Percentiles rank a stretch among this genome's conserved stretches.
These are phyloP conservation scores for Nycticebus coucang DNA, from an alignment of 2,113 vertebrate genomes.

Conservation along the genomic window DNA sequence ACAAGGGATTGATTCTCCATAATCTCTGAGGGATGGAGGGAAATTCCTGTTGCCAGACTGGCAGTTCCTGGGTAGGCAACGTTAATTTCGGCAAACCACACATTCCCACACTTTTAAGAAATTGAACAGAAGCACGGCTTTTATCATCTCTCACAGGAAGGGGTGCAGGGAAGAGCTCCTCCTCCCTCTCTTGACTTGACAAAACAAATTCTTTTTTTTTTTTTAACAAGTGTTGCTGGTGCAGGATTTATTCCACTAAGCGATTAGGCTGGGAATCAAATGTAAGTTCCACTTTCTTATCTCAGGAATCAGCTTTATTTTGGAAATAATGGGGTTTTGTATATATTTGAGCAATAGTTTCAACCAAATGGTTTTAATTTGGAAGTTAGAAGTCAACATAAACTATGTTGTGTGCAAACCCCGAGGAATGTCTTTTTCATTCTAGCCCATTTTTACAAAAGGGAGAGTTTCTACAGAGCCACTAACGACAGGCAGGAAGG, in stretches of 20 bases:
- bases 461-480: no score
- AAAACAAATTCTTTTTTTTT: not conserved
- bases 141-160: not conserved
- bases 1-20: no score
- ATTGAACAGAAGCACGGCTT: not conserved
- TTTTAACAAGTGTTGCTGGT: slow-evolving; percentile 91
- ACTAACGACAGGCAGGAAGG: no score
- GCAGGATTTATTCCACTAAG: slow-evolving; percentile 89
- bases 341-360: slow-evolving; percentile 66
- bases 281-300: slow-evolving; percentile 80
- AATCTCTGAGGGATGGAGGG: not conserved
- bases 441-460: no score
- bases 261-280: slow-evolving; percentile 85
- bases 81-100: not conserved
- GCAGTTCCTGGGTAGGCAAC: not conserved
- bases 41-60: not conserved
- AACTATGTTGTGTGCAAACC: no score
- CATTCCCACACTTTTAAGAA: not conserved
- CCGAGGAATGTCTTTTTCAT: no score
- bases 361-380: slow-evolving; percentile 13
- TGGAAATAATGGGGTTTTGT: slow-evolving; percentile 45
- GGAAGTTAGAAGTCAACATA: no score
- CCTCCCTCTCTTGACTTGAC: not conserved
- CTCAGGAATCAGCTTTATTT: slow-evolving; percentile 83
- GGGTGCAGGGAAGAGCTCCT: not conserved